Conservation (phyloP, 1,140 invertebrate genomes). For the Cydia strobilella region DNA sequence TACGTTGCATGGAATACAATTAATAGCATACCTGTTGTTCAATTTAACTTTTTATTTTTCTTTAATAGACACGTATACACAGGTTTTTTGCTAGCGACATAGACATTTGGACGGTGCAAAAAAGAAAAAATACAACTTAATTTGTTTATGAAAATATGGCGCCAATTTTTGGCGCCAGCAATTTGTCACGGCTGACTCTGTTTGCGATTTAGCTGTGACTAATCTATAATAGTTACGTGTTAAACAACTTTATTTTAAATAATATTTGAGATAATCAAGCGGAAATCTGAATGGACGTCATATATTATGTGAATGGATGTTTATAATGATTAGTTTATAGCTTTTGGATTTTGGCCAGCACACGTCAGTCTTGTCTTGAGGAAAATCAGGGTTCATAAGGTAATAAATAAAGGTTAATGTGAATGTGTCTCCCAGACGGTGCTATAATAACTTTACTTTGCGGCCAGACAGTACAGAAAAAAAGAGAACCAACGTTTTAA, state of each 20-base stretch:
- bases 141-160: slow-evolving; percentile 24
- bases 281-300: slow-evolving; percentile 12
- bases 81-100: not conserved
- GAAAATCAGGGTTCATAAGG: slow-evolving; percentile 52
- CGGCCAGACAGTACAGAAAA: slow-evolving; percentile 55
- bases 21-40: too few relatives aligned
- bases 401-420: slow-evolving; percentile 69
- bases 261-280: not conserved
- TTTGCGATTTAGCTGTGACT: not conserved
- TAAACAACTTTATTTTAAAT: not conserved
- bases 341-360: slow-evolving; percentile 20
- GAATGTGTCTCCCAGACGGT: slow-evolving; percentile 58
- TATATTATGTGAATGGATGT: slow-evolving; percentile 18
- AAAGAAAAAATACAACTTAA: not conserved
- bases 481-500: slow-evolving; percentile 38
- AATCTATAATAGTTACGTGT: not conserved
- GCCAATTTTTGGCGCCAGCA: not conserved
- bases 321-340: slow-evolving; percentile 11
- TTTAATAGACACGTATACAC: not conserved
- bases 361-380: slow-evolving; percentile 33
- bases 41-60: too few relatives aligned
- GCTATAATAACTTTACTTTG: slow-evolving; percentile 67
- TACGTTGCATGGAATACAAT: too few relatives aligned
- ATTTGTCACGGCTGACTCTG: not conserved
- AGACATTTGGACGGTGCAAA: not conserved